These are phyloP conservation scores for Seriola dumerili DNA, from an alignment of 2,113 vertebrate genomes.

Conservation along the genomic window DNA sequence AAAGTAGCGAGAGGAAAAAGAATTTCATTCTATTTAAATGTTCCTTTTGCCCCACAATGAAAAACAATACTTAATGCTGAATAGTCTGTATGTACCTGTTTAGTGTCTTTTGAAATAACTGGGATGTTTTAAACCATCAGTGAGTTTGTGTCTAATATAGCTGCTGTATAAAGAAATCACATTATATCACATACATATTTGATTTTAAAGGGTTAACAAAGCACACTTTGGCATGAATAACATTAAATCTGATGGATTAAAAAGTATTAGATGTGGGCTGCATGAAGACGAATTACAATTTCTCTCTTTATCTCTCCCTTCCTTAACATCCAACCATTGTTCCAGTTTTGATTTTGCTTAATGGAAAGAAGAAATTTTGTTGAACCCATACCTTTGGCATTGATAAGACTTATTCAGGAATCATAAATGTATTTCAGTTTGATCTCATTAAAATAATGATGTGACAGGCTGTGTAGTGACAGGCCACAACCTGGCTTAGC, in stretches of 20 bases:
- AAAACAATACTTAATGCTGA: not conserved
- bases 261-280: too few species aligned
- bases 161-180: not conserved
- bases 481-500: constrained; percentile 10
- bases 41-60: not conserved
- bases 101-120: not conserved
- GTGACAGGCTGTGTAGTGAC: constrained; percentile 13
- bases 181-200: not conserved
- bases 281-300: too few species aligned
- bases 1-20: not conserved
- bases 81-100: not conserved
- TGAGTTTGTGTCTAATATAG: not conserved
- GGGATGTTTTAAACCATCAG: not conserved
- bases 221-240: too few species aligned
- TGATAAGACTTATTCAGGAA: constrained; percentile 16
- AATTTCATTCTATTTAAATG: not conserved
- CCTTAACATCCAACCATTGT: not conserved
- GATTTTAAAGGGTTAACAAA: not conserved
- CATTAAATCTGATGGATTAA: too few species aligned
- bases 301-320: too few species aligned
- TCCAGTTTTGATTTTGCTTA: not conserved
- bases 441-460: constrained; percentile 25
- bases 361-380: not conserved
- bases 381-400: fast-evolving
- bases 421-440: not conserved